phyloP scores from a whole-genome alignment of 2,797 vertebrate species.

The Peromyscus eremicus region DNA sequence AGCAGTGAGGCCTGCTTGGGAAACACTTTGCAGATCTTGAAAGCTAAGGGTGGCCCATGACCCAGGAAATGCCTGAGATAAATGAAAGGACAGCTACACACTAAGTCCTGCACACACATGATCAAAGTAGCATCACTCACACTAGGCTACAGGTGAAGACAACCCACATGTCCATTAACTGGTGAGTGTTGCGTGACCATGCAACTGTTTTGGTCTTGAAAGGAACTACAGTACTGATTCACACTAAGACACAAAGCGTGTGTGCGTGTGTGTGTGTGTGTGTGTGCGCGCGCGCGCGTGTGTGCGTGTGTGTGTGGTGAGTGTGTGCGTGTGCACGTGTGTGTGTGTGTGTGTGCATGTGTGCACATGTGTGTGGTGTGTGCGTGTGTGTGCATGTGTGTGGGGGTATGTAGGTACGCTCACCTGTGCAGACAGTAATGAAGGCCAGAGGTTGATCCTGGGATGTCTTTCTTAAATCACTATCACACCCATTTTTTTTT shows the following conservation, averaged over 20 bases:
- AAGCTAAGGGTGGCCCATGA: background rate
- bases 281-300: no score
- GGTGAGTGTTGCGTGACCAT: background rate
- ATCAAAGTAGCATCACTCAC: background rate
- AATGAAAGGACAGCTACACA: background rate
- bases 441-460: background rate
- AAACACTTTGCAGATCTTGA: background rate
- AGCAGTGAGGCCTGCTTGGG: background rate
- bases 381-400: no score
- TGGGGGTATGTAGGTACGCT: no score
- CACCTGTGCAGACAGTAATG: background rate
- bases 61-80: no score
- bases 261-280: no score
- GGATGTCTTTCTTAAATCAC: background rate
- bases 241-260: background rate
- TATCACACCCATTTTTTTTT: background rate
- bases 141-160: background rate
- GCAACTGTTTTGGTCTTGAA: background rate
- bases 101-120: fast-evolving
- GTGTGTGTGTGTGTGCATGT: no score
- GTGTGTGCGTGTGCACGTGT: no score
- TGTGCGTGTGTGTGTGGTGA: no score
- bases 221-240: background rate
- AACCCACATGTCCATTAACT: background rate
- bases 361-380: no score